These are phyloP conservation scores for Hyposoter didymator DNA, from an alignment of 2,888 invertebrate species.

Conservation along the genomic window DNA sequence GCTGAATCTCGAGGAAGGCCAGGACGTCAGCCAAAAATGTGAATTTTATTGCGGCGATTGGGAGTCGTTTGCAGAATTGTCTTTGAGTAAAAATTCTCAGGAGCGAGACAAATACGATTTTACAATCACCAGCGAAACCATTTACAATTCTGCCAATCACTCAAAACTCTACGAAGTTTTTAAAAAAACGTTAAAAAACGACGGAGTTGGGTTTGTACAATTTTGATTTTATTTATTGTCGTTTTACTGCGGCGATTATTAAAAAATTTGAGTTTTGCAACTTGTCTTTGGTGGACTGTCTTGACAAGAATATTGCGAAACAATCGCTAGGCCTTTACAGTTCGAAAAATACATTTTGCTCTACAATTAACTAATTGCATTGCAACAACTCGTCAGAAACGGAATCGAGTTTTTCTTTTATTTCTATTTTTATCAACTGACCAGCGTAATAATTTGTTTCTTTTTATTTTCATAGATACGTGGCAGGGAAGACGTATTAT, in stretches of 20 bases:
- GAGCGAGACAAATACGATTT: constrained; percentile 89
- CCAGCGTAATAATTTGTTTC: background rate
- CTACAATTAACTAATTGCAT: background rate
- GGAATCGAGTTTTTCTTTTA: too few species aligned
- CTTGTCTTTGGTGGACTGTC: background rate
- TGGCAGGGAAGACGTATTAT: constrained; percentile 97
- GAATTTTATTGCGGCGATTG: constrained; percentile 90
- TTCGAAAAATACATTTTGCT: background rate
- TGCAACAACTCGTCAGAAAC: background rate
- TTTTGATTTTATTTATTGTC: constrained; percentile 12
- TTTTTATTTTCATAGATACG: constrained; percentile 82
- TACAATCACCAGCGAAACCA: constrained; percentile 97
- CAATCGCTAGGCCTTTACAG: background rate
- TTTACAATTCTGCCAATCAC: constrained; percentile 94
- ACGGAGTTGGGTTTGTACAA: constrained; percentile 87
- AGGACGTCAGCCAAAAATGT: constrained; percentile 81
- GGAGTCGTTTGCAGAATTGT: constrained; percentile 86
- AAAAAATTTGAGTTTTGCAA: background rate
- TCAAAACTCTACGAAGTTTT: constrained; percentile 90
- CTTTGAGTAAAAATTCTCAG: constrained; percentile 79
- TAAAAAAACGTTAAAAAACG: constrained; percentile 86
- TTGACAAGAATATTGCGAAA: background rate
- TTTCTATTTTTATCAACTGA: background rate
- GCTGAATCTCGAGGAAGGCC: constrained; percentile 86
- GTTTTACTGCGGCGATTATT: background rate